Evolutionary conservation across 2,888 invertebrate genomes (phyloP), one percentile per base, ranked within the genome.

Genomic region (Chironomus tentans): DNA sequence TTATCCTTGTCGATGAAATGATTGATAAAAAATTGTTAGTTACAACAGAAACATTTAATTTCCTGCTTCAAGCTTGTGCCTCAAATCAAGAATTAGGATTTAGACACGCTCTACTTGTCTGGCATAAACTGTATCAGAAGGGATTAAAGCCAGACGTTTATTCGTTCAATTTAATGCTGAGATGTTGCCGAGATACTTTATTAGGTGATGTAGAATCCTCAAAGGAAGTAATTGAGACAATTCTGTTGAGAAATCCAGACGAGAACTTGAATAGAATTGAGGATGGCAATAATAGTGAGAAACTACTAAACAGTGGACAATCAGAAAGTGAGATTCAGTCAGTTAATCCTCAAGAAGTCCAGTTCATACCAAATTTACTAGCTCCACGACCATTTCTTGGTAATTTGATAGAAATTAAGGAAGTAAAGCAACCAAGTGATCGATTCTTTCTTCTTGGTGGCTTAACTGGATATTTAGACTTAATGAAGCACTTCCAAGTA

Each of bases 1-100:
- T 95, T 83, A 82, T 87, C 81, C 82, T 97, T 76, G 92, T 91
- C 2, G 96, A 97, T 85, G 93, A 95, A 85, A 94, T 96, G 92
- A 80, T 86, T 2, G 85, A 88, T 65, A 89, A 89, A 77, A 84
- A 86, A 73, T 83, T 92, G 15, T 82, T 85, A 77, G 83, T 92
- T 22, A 87, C 87, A 79, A 85, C 87, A 0, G 89, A 90, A 70
- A 93, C 94, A 2, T 89, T 92, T 77, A 92, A 91, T 81, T 92
- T 92, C 82, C 84, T 97, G 21, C 82, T 98, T 4, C 93, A 94
- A 82, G 93, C 93, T 4, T 94, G 95, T 81, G 91, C 94, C 76
- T 86, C 90, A 21, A 91, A 97, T 81, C 89, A 88, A 81, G 85
- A 91, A 73, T 88, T 88, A 79, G 97, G 98, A 0, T 91, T 97